Evolutionary conservation across 1,140 invertebrate genomes (phyloP).

Genomic region (Drosophila carrolli): DNA sequence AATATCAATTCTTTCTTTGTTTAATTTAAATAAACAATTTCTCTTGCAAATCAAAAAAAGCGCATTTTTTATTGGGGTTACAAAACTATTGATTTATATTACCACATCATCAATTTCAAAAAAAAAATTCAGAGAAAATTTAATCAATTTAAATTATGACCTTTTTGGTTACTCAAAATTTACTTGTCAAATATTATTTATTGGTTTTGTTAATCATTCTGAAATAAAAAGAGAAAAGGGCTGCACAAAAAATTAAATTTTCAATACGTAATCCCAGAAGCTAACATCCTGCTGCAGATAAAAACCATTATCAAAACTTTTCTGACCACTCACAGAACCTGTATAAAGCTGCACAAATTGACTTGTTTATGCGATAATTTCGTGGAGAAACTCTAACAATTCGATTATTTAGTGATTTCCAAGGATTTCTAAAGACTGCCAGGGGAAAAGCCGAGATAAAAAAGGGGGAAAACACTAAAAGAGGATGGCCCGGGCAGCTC

Average conservation of each 20-base stretch:
- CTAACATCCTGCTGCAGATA: constrained; percentile 13
- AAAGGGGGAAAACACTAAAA: not conserved
- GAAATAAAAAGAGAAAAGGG: too few species aligned
- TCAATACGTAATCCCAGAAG: constrained; percentile 1
- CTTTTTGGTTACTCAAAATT: too few species aligned
- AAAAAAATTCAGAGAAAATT: too few species aligned
- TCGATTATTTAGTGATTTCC: constrained; percentile 78
- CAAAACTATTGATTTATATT: too few species aligned
- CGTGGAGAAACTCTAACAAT: constrained; percentile 59
- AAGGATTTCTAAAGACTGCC: constrained; percentile 48
- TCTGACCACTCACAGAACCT: constrained; percentile 14
- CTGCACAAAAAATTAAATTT: not conserved
- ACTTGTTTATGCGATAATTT: constrained; percentile 68
- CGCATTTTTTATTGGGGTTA: not conserved
- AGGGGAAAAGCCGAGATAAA: constrained; percentile 5
- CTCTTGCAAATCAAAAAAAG: not conserved
- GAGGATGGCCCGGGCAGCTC: constrained; percentile 8
- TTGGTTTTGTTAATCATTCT: too few species aligned
- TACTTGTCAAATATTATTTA: too few species aligned
- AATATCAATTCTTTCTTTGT: not conserved
- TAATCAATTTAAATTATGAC: too few species aligned
- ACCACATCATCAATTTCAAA: too few species aligned
- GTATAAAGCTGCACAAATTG: constrained; percentile 68
- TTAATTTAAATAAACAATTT: not conserved
- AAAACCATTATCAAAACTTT: constrained; percentile 22